phyloP scores from a whole-genome alignment of 1,140 invertebrate species.

The Chelonus insularis region DNA sequence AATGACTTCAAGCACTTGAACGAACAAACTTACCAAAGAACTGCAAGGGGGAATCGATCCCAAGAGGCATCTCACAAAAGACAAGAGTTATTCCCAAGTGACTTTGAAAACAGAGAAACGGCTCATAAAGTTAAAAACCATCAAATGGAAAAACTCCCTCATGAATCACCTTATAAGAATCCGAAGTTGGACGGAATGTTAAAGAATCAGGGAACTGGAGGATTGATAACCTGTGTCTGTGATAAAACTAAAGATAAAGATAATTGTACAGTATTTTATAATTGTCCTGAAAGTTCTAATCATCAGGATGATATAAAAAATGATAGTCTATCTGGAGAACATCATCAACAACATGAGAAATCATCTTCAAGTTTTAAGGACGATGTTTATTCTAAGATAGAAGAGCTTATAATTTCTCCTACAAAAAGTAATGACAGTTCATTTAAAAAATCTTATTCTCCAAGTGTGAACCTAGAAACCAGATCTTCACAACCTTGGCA shows the following conservation, averaged over 20 bases:
- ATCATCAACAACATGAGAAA: neutral
- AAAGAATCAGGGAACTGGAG: conserved; percentile 18
- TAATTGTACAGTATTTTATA: conserved; percentile 8
- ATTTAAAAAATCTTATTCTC: no score
- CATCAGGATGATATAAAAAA: neutral
- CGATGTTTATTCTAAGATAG: neutral
- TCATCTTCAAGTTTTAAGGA: no score
- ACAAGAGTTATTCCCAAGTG: neutral
- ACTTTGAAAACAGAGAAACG: neutral
- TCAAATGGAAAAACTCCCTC: neutral
- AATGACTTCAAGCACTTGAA: neutral
- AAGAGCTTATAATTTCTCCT: neutral
- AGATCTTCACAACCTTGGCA: conserved; percentile 15
- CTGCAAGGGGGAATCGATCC: neutral
- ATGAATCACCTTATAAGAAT: neutral
- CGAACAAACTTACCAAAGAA: neutral
- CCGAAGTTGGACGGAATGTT: conserved; percentile 24
- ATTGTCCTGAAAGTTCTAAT: conserved; percentile 20
- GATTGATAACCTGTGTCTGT: conserved; percentile 21
- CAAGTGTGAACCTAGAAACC: no score
- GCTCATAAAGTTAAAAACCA: neutral
- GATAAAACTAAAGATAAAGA: conserved; percentile 7
- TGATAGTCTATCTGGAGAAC: neutral
- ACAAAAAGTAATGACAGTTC: no score
- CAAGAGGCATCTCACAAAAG: neutral